Base-by-base conservation (phyloP, 2,797 vertebrate species). In the Echeneis naucrates region DNA sequence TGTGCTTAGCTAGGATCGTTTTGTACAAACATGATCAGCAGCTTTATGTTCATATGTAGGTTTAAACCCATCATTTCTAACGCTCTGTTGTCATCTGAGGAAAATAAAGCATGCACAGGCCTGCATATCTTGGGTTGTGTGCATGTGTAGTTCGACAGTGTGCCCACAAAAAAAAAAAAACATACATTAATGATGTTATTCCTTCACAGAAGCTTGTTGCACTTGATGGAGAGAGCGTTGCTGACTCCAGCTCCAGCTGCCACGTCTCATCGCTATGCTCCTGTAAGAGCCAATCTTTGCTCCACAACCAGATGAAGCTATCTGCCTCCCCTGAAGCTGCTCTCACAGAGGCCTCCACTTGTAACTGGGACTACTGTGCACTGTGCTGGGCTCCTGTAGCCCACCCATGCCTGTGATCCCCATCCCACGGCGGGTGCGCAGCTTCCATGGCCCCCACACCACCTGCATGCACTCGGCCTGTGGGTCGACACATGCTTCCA, bases 391-490 rank as follows among this genome's bases (percentile, higher is more conserved):
- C 93, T 92, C 84, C 76, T 26, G 88, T 88, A 83, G 90, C 92
- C 92, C 92, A 89, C 89, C 89, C 88, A 99, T 99, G 98, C 97
- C 98, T 94, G 95, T 99, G 88, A 97, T 99, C 93, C 98, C 98
- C 91, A 99, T 99, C 82, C 98, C 98, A 75, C 95, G 97, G 72
- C 95, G 97, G 92, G 97, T 96, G 93, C 98, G 98, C 83, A 98
- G 97, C 72, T 99, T 99, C 94, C 98, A 99, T 80, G 97, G 97
- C 86, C 98, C 98, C 82, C 97, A 99, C 93, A 97, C 96, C 64
- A 98, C 96, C 80, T 99, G 98, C 94, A 95, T 99, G 95, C 98
- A 99, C 83, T 98, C 97, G 0, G 97, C 98, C 90, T 98, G 97
- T 1, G 98, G 97, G 80, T 96, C 97, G 0, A 94, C 95, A 0